These are phyloP conservation scores for Thrips palmi DNA, from an alignment of 1,140 invertebrate genomes.

Conservation along the genomic window DNA sequence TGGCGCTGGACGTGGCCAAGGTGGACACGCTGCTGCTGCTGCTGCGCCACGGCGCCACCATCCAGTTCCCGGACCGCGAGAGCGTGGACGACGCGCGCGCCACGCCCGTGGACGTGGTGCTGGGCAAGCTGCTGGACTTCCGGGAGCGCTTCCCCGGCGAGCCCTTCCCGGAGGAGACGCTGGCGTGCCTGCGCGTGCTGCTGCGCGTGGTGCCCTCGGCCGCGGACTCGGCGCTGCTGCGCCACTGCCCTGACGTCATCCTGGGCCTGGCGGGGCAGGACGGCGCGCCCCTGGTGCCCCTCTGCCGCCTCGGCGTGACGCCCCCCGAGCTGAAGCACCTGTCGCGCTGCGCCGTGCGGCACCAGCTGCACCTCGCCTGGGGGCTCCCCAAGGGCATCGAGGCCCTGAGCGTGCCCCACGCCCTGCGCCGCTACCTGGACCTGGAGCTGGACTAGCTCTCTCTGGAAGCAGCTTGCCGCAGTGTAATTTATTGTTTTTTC, in stretches of 20 bases:
- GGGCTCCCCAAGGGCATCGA: slow-evolving; percentile 51
- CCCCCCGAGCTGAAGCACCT: slow-evolving; percentile 22
- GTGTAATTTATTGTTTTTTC: too few species aligned
- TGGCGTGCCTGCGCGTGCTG: slow-evolving; percentile 40
- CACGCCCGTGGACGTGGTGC: slow-evolving; percentile 11
- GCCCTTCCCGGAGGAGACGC: slow-evolving; percentile 7
- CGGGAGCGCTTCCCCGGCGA: neutral
- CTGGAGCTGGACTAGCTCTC: slow-evolving; percentile 50
- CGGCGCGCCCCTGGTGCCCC: slow-evolving; percentile 27
- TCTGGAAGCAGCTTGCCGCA: too few species aligned
- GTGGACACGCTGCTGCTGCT: slow-evolving; percentile 53
- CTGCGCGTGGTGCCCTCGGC: slow-evolving; percentile 36
- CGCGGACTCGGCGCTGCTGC: slow-evolving; percentile 16
- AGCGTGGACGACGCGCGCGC: slow-evolving; percentile 25
- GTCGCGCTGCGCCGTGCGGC: slow-evolving; percentile 40
- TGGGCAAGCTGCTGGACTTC: neutral
- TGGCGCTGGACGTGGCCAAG: slow-evolving; percentile 46
- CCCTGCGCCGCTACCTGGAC: slow-evolving; percentile 47
- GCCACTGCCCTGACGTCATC: slow-evolving; percentile 3
- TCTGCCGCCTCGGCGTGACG: slow-evolving; percentile 13
- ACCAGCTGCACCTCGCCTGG: slow-evolving; percentile 42
- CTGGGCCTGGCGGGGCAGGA: slow-evolving; percentile 1
- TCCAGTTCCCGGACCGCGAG: slow-evolving; percentile 22
- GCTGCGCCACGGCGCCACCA: slow-evolving; percentile 43
- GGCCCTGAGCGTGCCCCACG: slow-evolving; percentile 38